Conservation (phyloP, 2,797 vertebrate genomes). For the Chaunax sp. region DNA sequence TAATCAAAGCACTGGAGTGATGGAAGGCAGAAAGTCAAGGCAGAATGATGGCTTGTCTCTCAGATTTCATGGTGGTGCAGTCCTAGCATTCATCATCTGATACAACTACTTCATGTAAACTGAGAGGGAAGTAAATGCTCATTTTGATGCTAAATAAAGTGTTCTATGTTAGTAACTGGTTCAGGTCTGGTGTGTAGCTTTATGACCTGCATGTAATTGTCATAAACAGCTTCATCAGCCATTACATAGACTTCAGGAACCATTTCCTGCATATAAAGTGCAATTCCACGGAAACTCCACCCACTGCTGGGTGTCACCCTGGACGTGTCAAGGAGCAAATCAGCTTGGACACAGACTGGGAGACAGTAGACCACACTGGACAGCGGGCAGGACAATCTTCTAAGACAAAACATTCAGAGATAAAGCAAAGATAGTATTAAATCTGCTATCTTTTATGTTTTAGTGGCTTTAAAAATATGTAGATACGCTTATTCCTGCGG, state of each 20-base stretch:
- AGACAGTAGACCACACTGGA: conserved; percentile 57
- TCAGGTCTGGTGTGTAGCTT: not conserved
- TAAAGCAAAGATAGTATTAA: not conserved
- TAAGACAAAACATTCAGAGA: not conserved
- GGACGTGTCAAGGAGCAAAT: conserved; percentile 92
- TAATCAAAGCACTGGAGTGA: conserved; percentile 27
- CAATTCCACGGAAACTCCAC: conserved; percentile 88
- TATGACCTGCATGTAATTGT: not conserved
- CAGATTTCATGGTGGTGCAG: conserved; percentile 23
- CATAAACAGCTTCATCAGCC: conserved; percentile 18
- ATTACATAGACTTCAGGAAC: conserved; percentile 14
- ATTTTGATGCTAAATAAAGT: too few relatives aligned
- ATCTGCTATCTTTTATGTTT: not conserved
- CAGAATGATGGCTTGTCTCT: not conserved
- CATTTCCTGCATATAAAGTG: conserved; percentile 21
- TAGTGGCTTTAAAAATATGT: not conserved
- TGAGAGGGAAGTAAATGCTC: too few relatives aligned
- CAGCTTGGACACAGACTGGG: conserved; percentile 80
- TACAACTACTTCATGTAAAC: too few relatives aligned
- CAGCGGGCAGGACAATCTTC: not conserved
- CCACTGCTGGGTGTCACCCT: conserved; percentile 81
- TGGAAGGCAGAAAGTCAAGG: conserved; percentile 27
- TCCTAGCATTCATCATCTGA: too few relatives aligned
- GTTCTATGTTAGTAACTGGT: too few relatives aligned
- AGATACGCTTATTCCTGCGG: not conserved